A percentile compares a stretch with the other conserved stretches of the same genome.
phyloP scores from a whole-genome alignment of 2,888 invertebrate species.

The Trilocha varians region DNA sequence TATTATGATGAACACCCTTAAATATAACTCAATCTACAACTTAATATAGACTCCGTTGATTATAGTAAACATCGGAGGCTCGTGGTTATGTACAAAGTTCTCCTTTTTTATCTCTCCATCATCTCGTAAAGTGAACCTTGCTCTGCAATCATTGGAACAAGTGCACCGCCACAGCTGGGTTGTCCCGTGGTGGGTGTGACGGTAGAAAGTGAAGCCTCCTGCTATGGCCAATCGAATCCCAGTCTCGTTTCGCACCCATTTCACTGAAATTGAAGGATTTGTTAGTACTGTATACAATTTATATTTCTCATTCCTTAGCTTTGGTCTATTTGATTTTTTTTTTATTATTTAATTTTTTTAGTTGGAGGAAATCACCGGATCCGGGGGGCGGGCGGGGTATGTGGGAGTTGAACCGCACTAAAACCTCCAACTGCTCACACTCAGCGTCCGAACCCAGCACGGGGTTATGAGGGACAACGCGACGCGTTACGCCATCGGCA shows the following conservation, averaged over 20 bases:
- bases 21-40: slow-evolving; percentile 5
- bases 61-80: slow-evolving; percentile 13
- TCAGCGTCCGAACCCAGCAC: too few species aligned
- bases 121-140: neutral
- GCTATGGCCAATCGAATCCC: slow-evolving; percentile 12
- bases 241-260: neutral
- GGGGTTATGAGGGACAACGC: too few species aligned
- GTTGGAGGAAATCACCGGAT: too few species aligned
- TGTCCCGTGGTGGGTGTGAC: neutral
- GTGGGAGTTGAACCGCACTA: too few species aligned
- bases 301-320: too few species aligned
- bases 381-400: too few species aligned
- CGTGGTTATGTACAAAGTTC: slow-evolving; percentile 8
- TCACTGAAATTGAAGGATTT: neutral
- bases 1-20: too few species aligned
- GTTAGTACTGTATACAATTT: too few species aligned
- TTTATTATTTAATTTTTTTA: too few species aligned
- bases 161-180: neutral
- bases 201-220: slow-evolving; percentile 1
- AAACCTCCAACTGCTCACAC: too few species aligned
- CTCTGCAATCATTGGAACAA: neutral
- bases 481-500: too few species aligned
- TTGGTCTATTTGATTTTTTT: too few species aligned
- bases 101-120: neutral
- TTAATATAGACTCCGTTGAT: slow-evolving; percentile 18